Conservation (phyloP, 23 tunicate species). For the Clavelina lepadiformis region DNA sequence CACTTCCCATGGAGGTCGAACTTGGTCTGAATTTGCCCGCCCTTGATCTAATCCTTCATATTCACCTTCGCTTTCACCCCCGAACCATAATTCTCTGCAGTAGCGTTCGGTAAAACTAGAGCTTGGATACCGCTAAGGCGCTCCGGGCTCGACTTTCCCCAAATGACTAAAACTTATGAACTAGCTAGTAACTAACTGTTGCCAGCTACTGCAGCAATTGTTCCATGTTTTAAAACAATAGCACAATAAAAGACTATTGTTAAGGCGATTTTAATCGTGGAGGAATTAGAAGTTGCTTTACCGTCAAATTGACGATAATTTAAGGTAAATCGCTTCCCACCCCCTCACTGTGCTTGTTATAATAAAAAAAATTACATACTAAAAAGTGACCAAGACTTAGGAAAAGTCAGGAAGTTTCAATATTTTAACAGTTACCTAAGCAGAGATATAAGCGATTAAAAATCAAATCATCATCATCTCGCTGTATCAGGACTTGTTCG, state of each 20-base stretch:
- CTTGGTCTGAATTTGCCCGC: neutral
- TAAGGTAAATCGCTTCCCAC: neutral
- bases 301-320: neutral
- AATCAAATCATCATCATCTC: too few species aligned
- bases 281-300: neutral
- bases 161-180: neutral
- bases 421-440: neutral
- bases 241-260: neutral
- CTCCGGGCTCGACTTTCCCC: neutral
- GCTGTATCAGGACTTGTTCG: too few species aligned
- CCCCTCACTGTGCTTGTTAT: neutral
- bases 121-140: too few species aligned
- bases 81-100: neutral
- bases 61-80: conserved; percentile 4
- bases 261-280: conserved; percentile 1
- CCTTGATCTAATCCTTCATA: neutral
- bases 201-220: neutral
- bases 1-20: conserved; percentile 4
- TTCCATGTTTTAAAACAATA: neutral
- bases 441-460: neutral
- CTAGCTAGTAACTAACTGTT: neutral
- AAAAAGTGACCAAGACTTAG: neutral
- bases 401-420: conserved; percentile 1
- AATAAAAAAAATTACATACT: neutral
- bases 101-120: too few species aligned